phyloP scores from a whole-genome alignment of 2,888 invertebrate species.

The Hirtodrosophila confusa region DNA sequence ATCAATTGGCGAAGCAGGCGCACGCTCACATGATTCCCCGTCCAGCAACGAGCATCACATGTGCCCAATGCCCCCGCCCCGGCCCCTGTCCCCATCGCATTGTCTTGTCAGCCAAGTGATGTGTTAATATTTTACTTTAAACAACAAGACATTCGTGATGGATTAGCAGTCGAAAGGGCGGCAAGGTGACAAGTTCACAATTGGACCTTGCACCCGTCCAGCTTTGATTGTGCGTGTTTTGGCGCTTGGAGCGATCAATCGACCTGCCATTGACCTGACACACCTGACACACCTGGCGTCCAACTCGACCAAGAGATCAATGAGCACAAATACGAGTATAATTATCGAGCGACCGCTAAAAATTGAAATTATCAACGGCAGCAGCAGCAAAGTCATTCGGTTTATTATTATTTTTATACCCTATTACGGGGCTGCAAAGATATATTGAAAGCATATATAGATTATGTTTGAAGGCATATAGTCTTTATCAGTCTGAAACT shows the following conservation, averaged over 20 bases:
- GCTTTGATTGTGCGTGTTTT: not conserved
- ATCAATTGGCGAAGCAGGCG: conserved; percentile 36
- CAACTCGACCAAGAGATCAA: conserved; percentile 35
- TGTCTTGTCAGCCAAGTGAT: conserved; percentile 70
- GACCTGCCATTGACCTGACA: conserved; percentile 11
- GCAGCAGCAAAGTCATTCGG: too few relatives aligned
- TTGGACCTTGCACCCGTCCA: conserved; percentile 13
- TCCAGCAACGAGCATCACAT: conserved; percentile 69
- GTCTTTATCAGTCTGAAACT: too few relatives aligned
- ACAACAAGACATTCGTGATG: conserved; percentile 37
- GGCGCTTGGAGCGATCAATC: not conserved
- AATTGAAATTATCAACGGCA: not conserved
- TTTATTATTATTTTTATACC: too few relatives aligned
- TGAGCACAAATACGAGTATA: conserved; percentile 26
- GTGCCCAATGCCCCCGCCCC: conserved; percentile 22
- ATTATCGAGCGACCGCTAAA: conserved; percentile 62
- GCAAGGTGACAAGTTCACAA: conserved; percentile 8
- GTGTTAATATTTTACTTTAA: conserved; percentile 64
- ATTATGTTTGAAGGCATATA: too few relatives aligned
- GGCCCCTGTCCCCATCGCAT: conserved; percentile 2
- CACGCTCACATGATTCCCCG: conserved; percentile 52
- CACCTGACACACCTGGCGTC: conserved; percentile 13
- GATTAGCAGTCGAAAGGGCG: conserved; percentile 30
- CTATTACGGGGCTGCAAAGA: too few relatives aligned
- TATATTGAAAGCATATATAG: too few relatives aligned